A percentile compares a stretch with the other conserved stretches of the same genome.
Evolutionary conservation across 2,888 invertebrate genomes (phyloP).

Genomic region (Rhagonycha fulva): DNA sequence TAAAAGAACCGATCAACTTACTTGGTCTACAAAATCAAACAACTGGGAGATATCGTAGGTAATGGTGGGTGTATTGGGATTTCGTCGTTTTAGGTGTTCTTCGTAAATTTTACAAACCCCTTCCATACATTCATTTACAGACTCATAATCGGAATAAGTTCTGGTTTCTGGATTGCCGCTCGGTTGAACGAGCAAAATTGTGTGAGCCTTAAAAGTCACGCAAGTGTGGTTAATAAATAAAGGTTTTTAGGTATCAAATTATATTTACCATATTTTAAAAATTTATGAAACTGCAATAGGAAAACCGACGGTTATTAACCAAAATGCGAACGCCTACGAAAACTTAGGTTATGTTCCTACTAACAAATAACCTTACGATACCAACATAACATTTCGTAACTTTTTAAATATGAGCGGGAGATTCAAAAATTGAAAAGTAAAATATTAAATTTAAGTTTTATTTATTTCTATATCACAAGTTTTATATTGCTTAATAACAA

Average conservation of each 20-base stretch:
- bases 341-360: neutral
- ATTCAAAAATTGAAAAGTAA: neutral
- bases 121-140: slow-evolving; percentile 97
- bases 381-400: neutral
- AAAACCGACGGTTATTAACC: neutral
- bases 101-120: slow-evolving; percentile 99
- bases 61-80: slow-evolving; percentile 94
- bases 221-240: neutral
- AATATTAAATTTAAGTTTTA: neutral
- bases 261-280: neutral
- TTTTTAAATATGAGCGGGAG: neutral
- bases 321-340: neutral
- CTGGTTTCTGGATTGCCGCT: slow-evolving; percentile 92
- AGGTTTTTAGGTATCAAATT: neutral
- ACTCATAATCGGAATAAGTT: slow-evolving; percentile 98
- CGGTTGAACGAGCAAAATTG: slow-evolving; percentile 94
- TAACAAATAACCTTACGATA: neutral
- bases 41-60: slow-evolving; percentile 98
- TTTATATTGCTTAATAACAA: neutral
- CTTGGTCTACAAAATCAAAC: slow-evolving; percentile 97
- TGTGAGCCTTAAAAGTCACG: slow-evolving; percentile 72
- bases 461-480: slow-evolving; percentile 1
- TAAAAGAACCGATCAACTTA: slow-evolving; percentile 40
- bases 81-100: slow-evolving; percentile 93
- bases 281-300: neutral